These are phyloP conservation scores for Selene dorsalis DNA, from an alignment of 2,797 vertebrate species.

Conservation along the genomic window DNA sequence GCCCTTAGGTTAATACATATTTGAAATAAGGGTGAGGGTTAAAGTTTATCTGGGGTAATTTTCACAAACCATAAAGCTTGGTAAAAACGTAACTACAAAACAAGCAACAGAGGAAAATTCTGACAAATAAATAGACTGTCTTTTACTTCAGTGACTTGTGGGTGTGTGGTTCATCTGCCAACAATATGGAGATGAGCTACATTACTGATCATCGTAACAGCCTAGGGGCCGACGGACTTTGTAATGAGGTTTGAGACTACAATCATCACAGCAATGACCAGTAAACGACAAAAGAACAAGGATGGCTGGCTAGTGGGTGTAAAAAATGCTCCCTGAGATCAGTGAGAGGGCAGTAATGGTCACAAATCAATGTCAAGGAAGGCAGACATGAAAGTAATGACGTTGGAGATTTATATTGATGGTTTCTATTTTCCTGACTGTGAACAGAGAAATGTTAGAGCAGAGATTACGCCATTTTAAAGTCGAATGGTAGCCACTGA, in stretches of 20 bases:
- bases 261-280: constrained; percentile 52
- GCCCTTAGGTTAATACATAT: constrained; percentile 24
- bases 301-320: constrained; percentile 31
- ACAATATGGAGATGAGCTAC: constrained; percentile 35
- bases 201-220: constrained; percentile 11
- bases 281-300: constrained; percentile 43
- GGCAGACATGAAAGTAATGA: constrained; percentile 39
- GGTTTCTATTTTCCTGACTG: constrained; percentile 22
- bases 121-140: constrained; percentile 14
- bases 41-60: constrained; percentile 18
- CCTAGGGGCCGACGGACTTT: constrained; percentile 48
- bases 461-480: background rate
- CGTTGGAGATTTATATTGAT: constrained; percentile 39
- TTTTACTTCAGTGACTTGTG: background rate
- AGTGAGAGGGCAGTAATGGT: constrained; percentile 42
- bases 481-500: constrained; percentile 5
- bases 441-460: constrained; percentile 18
- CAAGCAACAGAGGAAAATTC: background rate
- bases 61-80: constrained; percentile 3
- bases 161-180: constrained; percentile 25
- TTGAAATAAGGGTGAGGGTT: constrained; percentile 17
- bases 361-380: constrained; percentile 61
- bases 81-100: constrained; percentile 21
- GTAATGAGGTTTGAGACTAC: constrained; percentile 57
- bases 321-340: constrained; percentile 40